Conservation (phyloP, 2,888 invertebrate species). For the Aradus depressus region DNA sequence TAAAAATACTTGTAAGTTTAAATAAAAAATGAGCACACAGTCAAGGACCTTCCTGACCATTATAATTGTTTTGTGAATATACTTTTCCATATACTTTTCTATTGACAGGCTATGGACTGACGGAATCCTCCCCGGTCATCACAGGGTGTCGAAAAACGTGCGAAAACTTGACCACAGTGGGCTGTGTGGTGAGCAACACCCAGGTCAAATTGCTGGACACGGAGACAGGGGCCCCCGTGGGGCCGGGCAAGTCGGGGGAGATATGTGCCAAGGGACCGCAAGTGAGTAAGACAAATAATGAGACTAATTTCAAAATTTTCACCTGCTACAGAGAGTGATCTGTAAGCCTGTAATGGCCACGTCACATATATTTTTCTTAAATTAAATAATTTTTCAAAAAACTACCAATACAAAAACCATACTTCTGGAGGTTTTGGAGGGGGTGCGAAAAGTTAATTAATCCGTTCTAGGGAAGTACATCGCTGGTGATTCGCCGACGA, state of each 20-base stretch:
- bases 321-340: neutral
- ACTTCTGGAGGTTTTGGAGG: too few species aligned
- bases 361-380: too few species aligned
- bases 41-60: too few species aligned
- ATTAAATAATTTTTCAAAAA: too few species aligned
- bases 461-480: too few species aligned
- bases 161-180: slow-evolving; percentile 37
- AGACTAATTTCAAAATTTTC: neutral
- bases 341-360: neutral
- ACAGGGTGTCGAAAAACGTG: slow-evolving; percentile 47
- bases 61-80: neutral
- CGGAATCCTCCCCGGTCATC: slow-evolving; percentile 50
- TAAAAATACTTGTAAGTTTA: too few species aligned
- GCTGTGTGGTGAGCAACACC: slow-evolving; percentile 53
- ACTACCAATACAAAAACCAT: too few species aligned
- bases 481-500: too few species aligned
- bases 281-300: slow-evolving; percentile 36
- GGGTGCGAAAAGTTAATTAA: too few species aligned
- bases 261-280: slow-evolving; percentile 62
- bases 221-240: slow-evolving; percentile 44
- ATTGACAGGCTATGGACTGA: slow-evolving; percentile 43
- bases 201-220: slow-evolving; percentile 53
- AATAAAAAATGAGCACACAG: too few species aligned
- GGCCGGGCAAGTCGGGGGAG: slow-evolving; percentile 57
- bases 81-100: neutral